Percentiles rank a stretch among this genome's conserved stretches.
Evolutionary conservation across 2,888 invertebrate species (phyloP).

Genomic region (Drosophila prolongata): DNA sequence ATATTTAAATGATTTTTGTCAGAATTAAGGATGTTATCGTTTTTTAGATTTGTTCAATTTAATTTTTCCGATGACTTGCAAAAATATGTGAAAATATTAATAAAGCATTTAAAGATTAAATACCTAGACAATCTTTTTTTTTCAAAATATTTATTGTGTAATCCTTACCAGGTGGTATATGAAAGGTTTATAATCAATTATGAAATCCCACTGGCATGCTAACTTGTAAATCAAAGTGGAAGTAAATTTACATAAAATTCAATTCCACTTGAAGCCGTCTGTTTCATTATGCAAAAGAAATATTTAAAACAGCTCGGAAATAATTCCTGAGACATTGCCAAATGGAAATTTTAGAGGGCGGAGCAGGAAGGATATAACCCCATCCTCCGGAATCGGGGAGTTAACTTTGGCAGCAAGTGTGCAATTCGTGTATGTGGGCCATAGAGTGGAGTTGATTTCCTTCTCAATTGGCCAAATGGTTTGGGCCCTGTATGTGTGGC

Average conservation of each 20-base stretch:
- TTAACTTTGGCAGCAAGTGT: constrained; percentile 9
- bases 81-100: no score
- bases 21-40: no score
- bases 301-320: constrained; percentile 40
- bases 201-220: constrained; percentile 10
- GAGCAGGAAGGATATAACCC: background rate
- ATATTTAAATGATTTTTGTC: no score
- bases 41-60: no score
- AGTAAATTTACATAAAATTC: constrained; percentile 28
- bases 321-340: constrained; percentile 41
- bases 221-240: constrained; percentile 14
- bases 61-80: no score
- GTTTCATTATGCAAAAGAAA: constrained; percentile 21
- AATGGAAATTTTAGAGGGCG: constrained; percentile 20
- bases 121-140: no score
- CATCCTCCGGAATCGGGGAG: constrained; percentile 2
- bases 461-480: constrained; percentile 78
- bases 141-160: no score
- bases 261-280: constrained; percentile 7
- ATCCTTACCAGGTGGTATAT: no score
- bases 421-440: constrained; percentile 19
- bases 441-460: constrained; percentile 75
- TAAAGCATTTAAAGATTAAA: no score
- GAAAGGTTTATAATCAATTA: constrained; percentile 13
- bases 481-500: constrained; percentile 60